Conservation (phyloP, 2,113 vertebrate genomes). For the Pterocles burchelli region DNA sequence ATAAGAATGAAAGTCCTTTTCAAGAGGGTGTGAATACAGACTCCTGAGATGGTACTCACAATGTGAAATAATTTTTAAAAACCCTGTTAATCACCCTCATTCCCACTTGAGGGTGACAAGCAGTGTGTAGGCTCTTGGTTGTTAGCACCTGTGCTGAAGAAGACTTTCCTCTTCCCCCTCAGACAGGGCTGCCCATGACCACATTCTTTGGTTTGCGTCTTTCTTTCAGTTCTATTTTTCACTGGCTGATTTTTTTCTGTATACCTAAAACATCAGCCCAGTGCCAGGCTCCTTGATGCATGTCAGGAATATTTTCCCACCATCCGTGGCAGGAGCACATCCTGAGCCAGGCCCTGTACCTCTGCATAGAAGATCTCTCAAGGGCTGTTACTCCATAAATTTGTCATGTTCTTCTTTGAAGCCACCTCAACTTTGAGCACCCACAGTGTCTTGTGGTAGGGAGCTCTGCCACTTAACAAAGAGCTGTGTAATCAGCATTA, state of each 20-base stretch:
- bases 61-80: neutral
- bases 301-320: neutral
- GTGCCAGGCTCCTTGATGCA: rapidly evolving
- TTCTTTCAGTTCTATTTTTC: neutral
- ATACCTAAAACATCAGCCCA: neutral
- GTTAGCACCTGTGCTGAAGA: rapidly evolving
- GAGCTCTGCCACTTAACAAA: neutral
- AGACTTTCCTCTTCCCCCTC: neutral
- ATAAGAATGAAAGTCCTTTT: neutral
- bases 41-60: neutral
- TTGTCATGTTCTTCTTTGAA: neutral
- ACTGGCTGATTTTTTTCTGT: neutral
- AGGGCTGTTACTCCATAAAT: neutral
- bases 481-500: neutral
- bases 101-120: neutral
- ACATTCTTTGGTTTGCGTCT: neutral
- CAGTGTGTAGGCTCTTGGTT: rapidly evolving
- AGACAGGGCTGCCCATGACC: neutral
- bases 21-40: neutral
- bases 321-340: rapidly evolving
- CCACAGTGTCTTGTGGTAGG: neutral
- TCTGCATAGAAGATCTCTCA: neutral
- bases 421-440: neutral
- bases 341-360: neutral
- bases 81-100: neutral